Percentiles rank a stretch among this genome's conserved stretches.
Conservation (phyloP, 1,140 invertebrate genomes). For the Pseudomyrmex cubaensis region DNA sequence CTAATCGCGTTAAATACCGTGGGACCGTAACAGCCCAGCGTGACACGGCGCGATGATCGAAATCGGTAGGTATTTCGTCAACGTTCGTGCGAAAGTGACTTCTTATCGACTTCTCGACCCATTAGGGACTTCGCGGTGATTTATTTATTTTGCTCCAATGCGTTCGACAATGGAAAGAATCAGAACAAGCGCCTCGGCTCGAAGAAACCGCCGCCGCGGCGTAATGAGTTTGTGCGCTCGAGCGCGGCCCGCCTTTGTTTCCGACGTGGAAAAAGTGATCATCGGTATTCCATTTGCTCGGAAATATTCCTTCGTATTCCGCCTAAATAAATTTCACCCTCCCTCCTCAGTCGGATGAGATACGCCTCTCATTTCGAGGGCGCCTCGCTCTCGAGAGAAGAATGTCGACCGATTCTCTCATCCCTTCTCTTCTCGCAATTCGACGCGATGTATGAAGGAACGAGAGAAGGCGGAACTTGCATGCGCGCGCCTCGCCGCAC, state of each 20-base stretch:
- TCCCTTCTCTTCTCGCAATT: not conserved
- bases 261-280: not conserved
- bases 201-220: not conserved
- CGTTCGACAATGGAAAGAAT: not conserved
- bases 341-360: slow-evolving; percentile 46
- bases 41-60: not conserved
- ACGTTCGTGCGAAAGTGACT: not conserved
- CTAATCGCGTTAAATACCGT: not conserved
- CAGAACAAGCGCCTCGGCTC: not conserved
- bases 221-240: not conserved
- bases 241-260: not conserved
- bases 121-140: no score
- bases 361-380: slow-evolving; percentile 60
- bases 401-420: slow-evolving; percentile 22
- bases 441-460: slow-evolving; percentile 28
- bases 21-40: not conserved
- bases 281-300: slow-evolving; percentile 25
- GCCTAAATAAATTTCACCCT: slow-evolving; percentile 68
- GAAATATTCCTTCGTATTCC: slow-evolving; percentile 62
- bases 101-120: not conserved
- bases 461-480: slow-evolving; percentile 23
- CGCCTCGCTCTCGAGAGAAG: not conserved
- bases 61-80: not conserved
- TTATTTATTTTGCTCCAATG: slow-evolving; percentile 9
- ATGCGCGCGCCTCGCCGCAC: slow-evolving; percentile 38